Evolutionary conservation across 2,888 invertebrate species (phyloP), one percentile per base, ranked within the genome.

Genomic region (Eupithecia subumbrata): DNA sequence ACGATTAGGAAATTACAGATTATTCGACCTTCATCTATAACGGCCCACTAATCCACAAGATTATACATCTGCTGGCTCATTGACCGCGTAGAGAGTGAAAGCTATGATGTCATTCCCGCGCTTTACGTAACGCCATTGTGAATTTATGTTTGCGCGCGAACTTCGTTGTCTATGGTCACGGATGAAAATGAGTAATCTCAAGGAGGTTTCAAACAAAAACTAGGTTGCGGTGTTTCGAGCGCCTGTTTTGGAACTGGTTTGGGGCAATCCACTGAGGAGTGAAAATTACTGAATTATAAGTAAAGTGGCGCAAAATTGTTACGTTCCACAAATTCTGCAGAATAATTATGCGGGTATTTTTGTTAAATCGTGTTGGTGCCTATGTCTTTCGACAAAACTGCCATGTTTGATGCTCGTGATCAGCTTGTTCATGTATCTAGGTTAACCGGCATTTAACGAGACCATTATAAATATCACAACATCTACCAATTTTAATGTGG

Each of bases 51-150:
- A 75, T 75, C 77, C 64, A 75, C 72, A 76, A 69, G 75, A 40
- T 63, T 45, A 30, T 67, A 71, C 74, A 74, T 76, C 76, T 69
- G 72, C 64, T 79, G 76, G 78, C 80, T 79, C 80, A 80, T 79
- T 81, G 81, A 81, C 81, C 82, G 81, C 80, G 78, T 81, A 56
- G 74, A 73, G 70, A 78, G 80, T 80, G 82, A 82, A 82, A 82
- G 82, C 68, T 71, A 69, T 81, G 82, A 82, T 80, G 82, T 80
- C 80, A 82, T 74, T 81, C 75, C 74, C 76, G 78, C 77, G 78
- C 72, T 75, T 81, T 80, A 79, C 78, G 80, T 80, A 81, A 48
- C 52, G 69, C 74, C 68, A 78, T 80, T 78, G 75, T 80, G 72
- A 70, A 73, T 77, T 77, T 76, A 64, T 73, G 72, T 79, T 76